Base-by-base conservation (phyloP, 2,888 invertebrate species). In the Drosophila atripex region DNA sequence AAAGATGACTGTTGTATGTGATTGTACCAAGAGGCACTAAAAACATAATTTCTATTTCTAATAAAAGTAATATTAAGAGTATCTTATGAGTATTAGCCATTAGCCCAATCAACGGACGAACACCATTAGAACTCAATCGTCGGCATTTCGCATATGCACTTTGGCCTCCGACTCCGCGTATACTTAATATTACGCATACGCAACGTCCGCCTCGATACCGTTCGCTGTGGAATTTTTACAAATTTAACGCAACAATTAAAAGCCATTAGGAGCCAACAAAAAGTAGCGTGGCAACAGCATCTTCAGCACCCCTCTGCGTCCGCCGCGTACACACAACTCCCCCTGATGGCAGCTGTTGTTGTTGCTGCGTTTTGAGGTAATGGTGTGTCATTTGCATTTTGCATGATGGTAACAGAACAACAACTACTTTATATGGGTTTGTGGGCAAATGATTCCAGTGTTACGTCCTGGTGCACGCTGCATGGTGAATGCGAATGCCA, bases 231-330 rank as follows among this genome's bases (percentile, higher is more conserved):
- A 65, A 61, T 64, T 70, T 88, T 88, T 77, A 28, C 77, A 70
- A 86, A 80, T 88, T 80, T 86, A 69, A 77, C 74, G 71, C 73
- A 84, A 88, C 88, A 84, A 84, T 84, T 88, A 88, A 84, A 84
- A 77, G 73, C 88, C 87, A 88, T 84, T 84, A 86, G 82, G 50
- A 41, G 80, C 64, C 54, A 61, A 86, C 84, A 88, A 82, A 82
- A 83, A 86, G 58, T 56, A 63, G 58, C 57, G 59, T 65, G 49
- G 28, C 38, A 64, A 52, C 64, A 59, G 56, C 68, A 58, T 69
- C 76, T 78, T 76, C 71, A 71, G 63, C 47, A 60, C 70, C 41
- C 43, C 21, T 12, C 8, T 8, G 7, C 2, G n/a, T 35, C 32
- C 47, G 2, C 25, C 18, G 16, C 8, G 32, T 11, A 46, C 43